phyloP scores from a whole-genome alignment of 2,888 invertebrate species.

The Amaurobius ferox region DNA sequence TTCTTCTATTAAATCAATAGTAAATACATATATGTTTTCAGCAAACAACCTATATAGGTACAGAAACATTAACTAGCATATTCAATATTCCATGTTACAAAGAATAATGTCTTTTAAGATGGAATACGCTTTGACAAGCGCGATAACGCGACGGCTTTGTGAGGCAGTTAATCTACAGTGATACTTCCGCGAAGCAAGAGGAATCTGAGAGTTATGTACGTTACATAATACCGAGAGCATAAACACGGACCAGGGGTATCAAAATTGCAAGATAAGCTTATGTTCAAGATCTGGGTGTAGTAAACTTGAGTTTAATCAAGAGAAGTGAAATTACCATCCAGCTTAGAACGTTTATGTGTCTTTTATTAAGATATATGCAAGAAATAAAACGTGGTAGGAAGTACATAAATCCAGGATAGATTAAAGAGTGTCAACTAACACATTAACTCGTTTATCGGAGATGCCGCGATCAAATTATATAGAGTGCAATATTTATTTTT shows the following conservation, averaged over 20 bases:
- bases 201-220: neutral
- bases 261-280: neutral
- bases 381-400: too few relatives aligned
- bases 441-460: too few relatives aligned
- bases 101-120: constrained; percentile 1
- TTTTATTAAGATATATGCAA: constrained; percentile 9
- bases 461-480: too few relatives aligned
- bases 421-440: too few relatives aligned
- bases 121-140: neutral
- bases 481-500: too few relatives aligned
- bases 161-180: neutral
- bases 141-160: neutral
- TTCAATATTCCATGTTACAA: neutral
- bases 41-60: too few relatives aligned
- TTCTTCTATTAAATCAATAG: too few relatives aligned
- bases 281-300: neutral
- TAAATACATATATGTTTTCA: too few relatives aligned
- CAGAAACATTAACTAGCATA: too few relatives aligned
- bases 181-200: neutral
- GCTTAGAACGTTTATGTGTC: neutral
- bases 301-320: constrained; percentile 2
- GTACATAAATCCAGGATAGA: too few relatives aligned
- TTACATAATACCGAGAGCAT: neutral
- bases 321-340: neutral
- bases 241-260: neutral